Conservation (phyloP, 1,140 invertebrate species). For the Listronotus oregonensis region DNA sequence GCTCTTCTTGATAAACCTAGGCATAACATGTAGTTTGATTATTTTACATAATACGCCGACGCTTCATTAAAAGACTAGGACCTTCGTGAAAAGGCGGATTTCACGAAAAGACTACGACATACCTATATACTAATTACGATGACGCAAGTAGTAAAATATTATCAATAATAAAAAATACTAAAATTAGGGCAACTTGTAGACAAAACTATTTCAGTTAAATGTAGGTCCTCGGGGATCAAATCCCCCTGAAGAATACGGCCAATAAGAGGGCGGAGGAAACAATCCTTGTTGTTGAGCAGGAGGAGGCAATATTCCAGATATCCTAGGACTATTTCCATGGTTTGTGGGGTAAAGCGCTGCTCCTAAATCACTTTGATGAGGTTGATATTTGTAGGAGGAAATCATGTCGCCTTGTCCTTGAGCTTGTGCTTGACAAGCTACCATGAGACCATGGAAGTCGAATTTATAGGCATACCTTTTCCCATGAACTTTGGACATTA, state of each 20-base stretch:
- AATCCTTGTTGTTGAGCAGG: slow-evolving; percentile 47
- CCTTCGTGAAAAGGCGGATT: no score
- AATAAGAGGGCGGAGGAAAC: slow-evolving; percentile 55
- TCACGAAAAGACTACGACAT: no score
- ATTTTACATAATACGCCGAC: no score
- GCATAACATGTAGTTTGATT: no score
- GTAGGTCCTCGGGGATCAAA: slow-evolving; percentile 36
- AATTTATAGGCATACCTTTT: slow-evolving; percentile 93
- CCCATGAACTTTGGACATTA: slow-evolving; percentile 94
- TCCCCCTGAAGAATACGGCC: slow-evolving; percentile 54
- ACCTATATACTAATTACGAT: no score
- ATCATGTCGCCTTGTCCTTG: slow-evolving; percentile 55
- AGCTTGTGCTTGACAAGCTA: slow-evolving; percentile 78
- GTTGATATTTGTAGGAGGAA: slow-evolving; percentile 58
- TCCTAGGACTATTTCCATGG: slow-evolving; percentile 38
- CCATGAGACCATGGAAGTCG: slow-evolving; percentile 84
- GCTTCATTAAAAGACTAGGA: no score
- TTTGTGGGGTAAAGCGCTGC: slow-evolving; percentile 53
- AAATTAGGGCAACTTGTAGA: no score
- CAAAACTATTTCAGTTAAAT: no score
- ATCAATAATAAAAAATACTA: no score
- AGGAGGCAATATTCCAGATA: slow-evolving; percentile 49
- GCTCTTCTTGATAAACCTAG: no score
- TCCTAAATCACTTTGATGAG: slow-evolving; percentile 54
- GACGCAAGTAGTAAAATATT: no score